Base-by-base conservation (phyloP, 1,140 invertebrate species). In the Belonocnema kinseyi region DNA sequence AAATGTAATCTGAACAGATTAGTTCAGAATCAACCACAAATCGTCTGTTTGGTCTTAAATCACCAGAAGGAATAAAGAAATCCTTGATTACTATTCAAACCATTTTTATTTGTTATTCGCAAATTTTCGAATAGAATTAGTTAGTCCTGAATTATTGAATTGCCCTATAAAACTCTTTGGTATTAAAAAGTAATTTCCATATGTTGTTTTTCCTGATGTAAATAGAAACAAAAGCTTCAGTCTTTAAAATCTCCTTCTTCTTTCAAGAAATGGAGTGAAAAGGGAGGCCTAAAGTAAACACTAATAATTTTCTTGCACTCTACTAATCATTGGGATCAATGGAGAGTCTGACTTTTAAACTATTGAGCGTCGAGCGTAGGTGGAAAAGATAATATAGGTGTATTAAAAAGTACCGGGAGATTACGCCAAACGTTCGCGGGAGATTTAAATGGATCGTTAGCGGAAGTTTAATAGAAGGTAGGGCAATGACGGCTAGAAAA, bases 391-490 rank as follows among this genome's bases (percentile, higher is more conserved):
- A 76, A 54, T 66, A 8, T 21, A 73, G 10, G 21, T 16, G 6
- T 52, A 53, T 26, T 21, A 73, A 73, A 51, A 53, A 72, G 46
- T 70, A 12, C 50, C 51, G 26, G 53, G 12, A 16, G 53, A 77
- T 80, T 80, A 75, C 72, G 71, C 53, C 74, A 56, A n/a, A 50
- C 61, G 40, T 75, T 70, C 61, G 58, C 58, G 58, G 58, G 58
- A 61, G 58, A 33, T 61, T 61, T 61, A 61, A 61, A 61, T 33
- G 58, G 58, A 13, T 61, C 56, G 56, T 58, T 58, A 58, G 54
- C 73, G 52, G 75, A 66, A 80, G 50, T 53, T 52, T 52, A n/a
- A 58, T 50, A 16, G 21, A 17, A 11, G 21, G 16, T 77, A 73
- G 74, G 77, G 76, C 80, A 78, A n/a, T 73, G 77, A 73, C 52